Evolutionary conservation across 2,888 invertebrate species (phyloP).

Genomic region (Leucoma salicis): DNA sequence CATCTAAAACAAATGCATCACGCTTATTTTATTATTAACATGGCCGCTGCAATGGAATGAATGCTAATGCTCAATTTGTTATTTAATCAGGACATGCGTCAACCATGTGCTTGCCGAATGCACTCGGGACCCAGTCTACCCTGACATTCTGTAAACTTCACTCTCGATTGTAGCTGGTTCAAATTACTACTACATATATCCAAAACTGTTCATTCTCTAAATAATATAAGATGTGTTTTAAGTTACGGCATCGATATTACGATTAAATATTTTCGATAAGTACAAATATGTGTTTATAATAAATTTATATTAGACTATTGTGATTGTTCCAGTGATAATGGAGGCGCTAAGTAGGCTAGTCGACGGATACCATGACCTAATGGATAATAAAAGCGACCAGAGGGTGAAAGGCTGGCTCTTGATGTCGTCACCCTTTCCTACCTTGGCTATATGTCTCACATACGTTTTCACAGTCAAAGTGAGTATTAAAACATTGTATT

Average conservation of each 20-base stretch:
- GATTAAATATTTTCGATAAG: no score
- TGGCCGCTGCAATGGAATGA: background rate
- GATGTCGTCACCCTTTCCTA: constrained; percentile 92
- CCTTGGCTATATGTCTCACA: constrained; percentile 86
- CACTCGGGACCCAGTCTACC: constrained; percentile 47
- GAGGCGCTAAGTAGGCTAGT: constrained; percentile 81
- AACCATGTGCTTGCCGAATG: constrained; percentile 26
- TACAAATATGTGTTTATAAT: no score
- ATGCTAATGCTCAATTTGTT: constrained; percentile 5
- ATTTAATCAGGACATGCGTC: constrained; percentile 12
- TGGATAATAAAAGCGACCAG: constrained; percentile 93
- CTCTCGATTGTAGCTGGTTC: constrained; percentile 37
- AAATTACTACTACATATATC: constrained; percentile 23
- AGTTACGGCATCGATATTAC: no score
- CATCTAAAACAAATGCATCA: no score
- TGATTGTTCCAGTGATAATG: constrained; percentile 81
- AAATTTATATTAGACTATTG: constrained; percentile 22
- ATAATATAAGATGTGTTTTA: constrained; percentile 28
- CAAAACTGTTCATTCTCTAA: constrained; percentile 38
- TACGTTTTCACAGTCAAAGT: constrained; percentile 90
- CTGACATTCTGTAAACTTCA: constrained; percentile 62
- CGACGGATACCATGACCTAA: constrained; percentile 87
- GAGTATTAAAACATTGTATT: constrained; percentile 36
- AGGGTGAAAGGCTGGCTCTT: constrained; percentile 90
- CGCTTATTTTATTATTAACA: background rate